These are phyloP conservation scores for Galemys pyrenaicus DNA, from an alignment of 2,113 vertebrate species.

Conservation along the genomic window DNA sequence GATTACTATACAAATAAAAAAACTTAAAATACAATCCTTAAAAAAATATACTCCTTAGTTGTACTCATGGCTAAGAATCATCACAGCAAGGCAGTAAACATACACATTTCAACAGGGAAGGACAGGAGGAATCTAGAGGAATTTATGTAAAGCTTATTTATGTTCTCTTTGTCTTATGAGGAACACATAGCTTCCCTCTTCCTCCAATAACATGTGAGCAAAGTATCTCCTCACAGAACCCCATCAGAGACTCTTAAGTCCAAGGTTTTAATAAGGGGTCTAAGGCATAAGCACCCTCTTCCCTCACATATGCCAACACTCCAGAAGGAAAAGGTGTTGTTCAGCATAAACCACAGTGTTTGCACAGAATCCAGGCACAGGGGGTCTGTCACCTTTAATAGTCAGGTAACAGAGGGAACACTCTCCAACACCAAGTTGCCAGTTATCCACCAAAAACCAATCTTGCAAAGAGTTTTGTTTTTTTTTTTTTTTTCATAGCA, in stretches of 20 bases:
- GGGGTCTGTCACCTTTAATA: not conserved
- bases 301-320: not conserved
- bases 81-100: not conserved
- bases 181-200: not conserved
- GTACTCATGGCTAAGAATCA: not conserved
- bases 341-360: not conserved
- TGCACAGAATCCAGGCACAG: not conserved
- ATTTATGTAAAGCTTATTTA: not conserved
- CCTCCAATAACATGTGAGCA: not conserved
- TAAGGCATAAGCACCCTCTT: not conserved
- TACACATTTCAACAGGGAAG: not conserved
- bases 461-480: not conserved
- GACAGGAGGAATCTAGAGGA: not conserved
- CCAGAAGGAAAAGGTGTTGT: not conserved
- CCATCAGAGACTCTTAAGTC: not conserved
- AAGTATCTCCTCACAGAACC: not conserved
- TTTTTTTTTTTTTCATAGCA: not conserved
- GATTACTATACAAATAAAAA: not conserved
- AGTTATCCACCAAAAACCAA: not conserved
- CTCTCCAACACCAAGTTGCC: not conserved
- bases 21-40: conserved; percentile 11
- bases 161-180: not conserved
- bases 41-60: not conserved
- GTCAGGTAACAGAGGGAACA: not conserved
- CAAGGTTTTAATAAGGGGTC: not conserved